Evolutionary conservation across 2,797 vertebrate genomes (phyloP).

Genomic region (Sebastes ruberrimus): DNA sequence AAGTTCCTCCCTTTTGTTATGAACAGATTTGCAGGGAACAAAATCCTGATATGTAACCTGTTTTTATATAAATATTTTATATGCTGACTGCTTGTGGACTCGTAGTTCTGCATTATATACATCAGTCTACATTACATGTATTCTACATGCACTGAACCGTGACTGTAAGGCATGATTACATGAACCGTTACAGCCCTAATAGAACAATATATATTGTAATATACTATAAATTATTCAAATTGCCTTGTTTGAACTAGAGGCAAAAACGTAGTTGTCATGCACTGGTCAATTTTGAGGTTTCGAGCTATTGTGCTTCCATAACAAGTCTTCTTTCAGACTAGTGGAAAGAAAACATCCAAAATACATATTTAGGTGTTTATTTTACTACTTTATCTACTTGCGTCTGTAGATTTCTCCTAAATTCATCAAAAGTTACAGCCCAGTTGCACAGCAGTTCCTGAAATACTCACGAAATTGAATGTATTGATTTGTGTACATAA

Average conservation of each 20-base stretch:
- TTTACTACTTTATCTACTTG: background rate
- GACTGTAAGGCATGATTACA: background rate
- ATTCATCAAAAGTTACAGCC: too few relatives aligned
- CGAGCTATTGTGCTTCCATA: background rate
- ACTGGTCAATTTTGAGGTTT: too few relatives aligned
- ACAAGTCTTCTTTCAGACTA: background rate
- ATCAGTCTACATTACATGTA: background rate
- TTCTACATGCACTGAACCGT: background rate
- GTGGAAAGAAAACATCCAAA: background rate
- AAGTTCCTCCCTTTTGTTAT: background rate
- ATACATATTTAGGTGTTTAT: background rate
- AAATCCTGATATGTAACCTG: background rate
- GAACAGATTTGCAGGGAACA: background rate
- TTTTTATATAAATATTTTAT: background rate
- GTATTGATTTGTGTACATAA: too few relatives aligned
- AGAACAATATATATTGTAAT: background rate
- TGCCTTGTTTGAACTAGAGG: background rate
- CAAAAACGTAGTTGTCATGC: too few relatives aligned
- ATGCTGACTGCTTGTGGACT: background rate
- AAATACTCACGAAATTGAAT: too few relatives aligned
- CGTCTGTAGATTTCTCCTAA: background rate
- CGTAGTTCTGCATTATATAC: background rate
- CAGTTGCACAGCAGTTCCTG: too few relatives aligned
- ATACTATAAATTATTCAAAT: background rate
- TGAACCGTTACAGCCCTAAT: background rate